These are phyloP conservation scores for Oreotrochilus melanogaster DNA, from an alignment of 2,113 vertebrate species.

Conservation along the genomic window DNA sequence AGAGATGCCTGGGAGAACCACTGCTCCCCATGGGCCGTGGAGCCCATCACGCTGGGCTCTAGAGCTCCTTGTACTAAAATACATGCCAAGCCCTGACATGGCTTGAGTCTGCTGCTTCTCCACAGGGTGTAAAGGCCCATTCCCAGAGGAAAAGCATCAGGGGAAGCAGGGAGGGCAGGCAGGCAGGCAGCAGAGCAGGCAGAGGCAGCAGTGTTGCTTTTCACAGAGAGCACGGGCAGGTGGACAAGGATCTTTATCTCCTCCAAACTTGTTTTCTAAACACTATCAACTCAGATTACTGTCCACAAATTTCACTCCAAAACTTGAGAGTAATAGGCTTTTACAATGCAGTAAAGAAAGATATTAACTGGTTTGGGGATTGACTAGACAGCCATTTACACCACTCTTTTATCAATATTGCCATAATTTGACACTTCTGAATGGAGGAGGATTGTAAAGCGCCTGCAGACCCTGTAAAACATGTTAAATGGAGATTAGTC, in stretches of 20 bases:
- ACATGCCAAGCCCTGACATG: rapidly evolving
- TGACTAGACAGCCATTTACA: constrained; percentile 70
- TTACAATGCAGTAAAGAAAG: constrained; percentile 82
- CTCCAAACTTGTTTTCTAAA: constrained; percentile 73
- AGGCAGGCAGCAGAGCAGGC: background rate
- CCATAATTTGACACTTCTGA: constrained; percentile 82
- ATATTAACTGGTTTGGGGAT: constrained; percentile 66
- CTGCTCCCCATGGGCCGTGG: rapidly evolving
- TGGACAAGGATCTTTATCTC: constrained; percentile 54
- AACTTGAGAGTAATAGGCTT: constrained; percentile 78
- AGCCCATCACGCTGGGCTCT: rapidly evolving
- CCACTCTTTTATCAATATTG: constrained; percentile 82
- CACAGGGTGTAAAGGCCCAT: rapidly evolving
- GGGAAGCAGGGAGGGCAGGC: background rate
- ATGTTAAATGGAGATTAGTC: constrained; percentile 77
- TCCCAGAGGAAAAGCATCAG: background rate
- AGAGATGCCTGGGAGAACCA: rapidly evolving
- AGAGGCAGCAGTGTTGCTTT: background rate
- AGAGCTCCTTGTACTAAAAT: rapidly evolving
- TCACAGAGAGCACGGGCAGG: rapidly evolving
- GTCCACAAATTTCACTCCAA: constrained; percentile 76
- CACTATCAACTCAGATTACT: constrained; percentile 77
- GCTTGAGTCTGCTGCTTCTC: background rate
- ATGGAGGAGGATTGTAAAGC: constrained; percentile 79
- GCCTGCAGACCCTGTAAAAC: constrained; percentile 76